Base-by-base conservation (phyloP, 2,113 vertebrate species). In the Nothoprocta pentlandii region DNA sequence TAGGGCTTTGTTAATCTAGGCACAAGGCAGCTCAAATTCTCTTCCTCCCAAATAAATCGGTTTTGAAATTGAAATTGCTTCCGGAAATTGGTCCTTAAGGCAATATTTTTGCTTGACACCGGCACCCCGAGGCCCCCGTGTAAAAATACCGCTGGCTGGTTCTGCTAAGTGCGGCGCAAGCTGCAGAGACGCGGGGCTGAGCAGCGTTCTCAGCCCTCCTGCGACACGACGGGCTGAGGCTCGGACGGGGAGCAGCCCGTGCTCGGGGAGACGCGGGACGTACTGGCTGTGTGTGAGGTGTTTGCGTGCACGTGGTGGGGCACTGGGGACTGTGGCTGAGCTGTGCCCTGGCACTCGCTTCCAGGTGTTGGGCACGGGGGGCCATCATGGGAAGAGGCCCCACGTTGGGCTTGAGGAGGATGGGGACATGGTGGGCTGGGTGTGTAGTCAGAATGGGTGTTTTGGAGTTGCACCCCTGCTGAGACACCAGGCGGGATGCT, bases 61-160 rank as follows among this genome's bases (percentile, higher is more conserved):
- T 46, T 93, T 95, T 93, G 85, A 95, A 95, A 92, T 94, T 80
- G 73, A 94, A 94, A 95, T 92, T 34, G 66, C 16, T 83, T 26
- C 66, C 2, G 77, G 93, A 95, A 95, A 92, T 84, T 34, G 23
- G 76, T 64, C 64, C 80, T 96, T 84, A 75, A 81, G 42, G 59
- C 39, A 90, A 81, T 86, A 79, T 86, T 95, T 94, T 90, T 44
- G 32, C 41, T 85, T 84, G 68, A 34, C 56, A 64, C 62, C 30
- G 77, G 59, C 79, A 92, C 20, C 67, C 49, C 44, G 2, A 85
- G 54, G 84, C 66, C 54, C 9, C 0, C 0, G 3, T 25, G 58
- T 41, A 53, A 87, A 62, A 85, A 77, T 36, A 77, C 42, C 12
- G 5, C 34, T 80, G 61, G 59, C n/a, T 77, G 36, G 12, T 74